Evolutionary conservation across 2,888 invertebrate genomes (phyloP), one percentile per base, ranked within the genome.

Genomic region (Diaperis boleti): DNA sequence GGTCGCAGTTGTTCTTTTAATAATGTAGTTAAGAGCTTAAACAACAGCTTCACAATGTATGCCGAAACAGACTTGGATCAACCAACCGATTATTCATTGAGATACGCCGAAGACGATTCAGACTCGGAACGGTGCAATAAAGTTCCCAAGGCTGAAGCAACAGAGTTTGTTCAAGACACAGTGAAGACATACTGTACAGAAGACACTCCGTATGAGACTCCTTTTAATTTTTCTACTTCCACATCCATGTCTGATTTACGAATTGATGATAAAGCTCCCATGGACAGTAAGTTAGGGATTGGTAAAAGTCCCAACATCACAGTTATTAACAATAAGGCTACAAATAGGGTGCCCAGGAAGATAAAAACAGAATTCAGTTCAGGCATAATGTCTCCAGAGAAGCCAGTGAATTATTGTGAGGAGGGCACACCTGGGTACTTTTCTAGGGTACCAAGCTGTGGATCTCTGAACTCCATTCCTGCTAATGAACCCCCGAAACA

Each of bases 111-210:
- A 79, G 91, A 91, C 71, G 92, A 91, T 74, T 88, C 90, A 0
- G 92, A 92, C 66, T 76, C 76, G 13, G 85, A 85, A 8, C 73
- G 76, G 47, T 70, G 70, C 59, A 72, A 70, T 14, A 70, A 73
- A 55, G 70, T 67, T 6, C 29, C 67, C 3, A 73, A 82, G 80
- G 52, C 75, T 31, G 69, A 69, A 37, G 68, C 69, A 37, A 66
- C 71, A 22, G 79, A 79, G 66, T 82, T 81, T 68, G 84, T 89
- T 8, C 85, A 89, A 71, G 96, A 96, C 75, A 92, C 94, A 0
- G 87, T 95, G 3, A 92, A 93, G 79, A 95, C 94, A 50, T 96
- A 95, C 79, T 94, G 92, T 74, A 96, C 96, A 0, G 96, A 96
- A 82, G 96, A 75, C 33, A 96, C 96, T 0, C 93, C 93, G 0